Evolutionary conservation across 2,888 invertebrate genomes (phyloP).

Genomic region (Cerastis leucographa): DNA sequence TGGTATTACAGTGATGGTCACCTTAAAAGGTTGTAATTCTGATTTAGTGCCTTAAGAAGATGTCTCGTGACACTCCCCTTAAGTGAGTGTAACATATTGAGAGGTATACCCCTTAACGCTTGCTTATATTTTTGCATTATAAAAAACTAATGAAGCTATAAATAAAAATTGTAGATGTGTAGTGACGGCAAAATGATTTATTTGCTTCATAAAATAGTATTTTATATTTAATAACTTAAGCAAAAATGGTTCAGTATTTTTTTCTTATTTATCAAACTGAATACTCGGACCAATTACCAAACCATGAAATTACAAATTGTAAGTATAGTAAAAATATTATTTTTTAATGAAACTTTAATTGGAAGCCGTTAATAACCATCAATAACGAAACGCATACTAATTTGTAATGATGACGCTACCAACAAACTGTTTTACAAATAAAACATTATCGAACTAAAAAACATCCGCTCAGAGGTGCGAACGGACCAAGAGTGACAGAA

Average conservation of each 20-base stretch:
- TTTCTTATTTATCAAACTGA: slow-evolving; percentile 5
- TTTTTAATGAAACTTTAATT: slow-evolving; percentile 31
- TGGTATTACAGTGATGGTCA: slow-evolving; percentile 70
- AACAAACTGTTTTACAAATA: slow-evolving; percentile 32
- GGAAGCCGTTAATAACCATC: slow-evolving; percentile 12
- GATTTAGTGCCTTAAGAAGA: slow-evolving; percentile 81
- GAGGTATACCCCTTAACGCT: slow-evolving; percentile 46
- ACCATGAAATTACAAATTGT: background rate
- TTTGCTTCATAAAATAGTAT: slow-evolving; percentile 25
- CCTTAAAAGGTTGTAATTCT: slow-evolving; percentile 79
- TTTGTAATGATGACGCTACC: slow-evolving; percentile 1
- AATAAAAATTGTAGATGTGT: slow-evolving; percentile 42
- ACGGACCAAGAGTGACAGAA: slow-evolving; percentile 78
- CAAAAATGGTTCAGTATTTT: background rate
- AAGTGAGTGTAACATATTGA: slow-evolving; percentile 51
- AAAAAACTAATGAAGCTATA: slow-evolving; percentile 56
- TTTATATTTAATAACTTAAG: slow-evolving; percentile 23
- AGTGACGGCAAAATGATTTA: slow-evolving; percentile 47
- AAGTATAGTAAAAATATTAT: background rate
- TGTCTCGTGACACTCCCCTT: slow-evolving; percentile 69
- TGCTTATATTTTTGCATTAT: slow-evolving; percentile 28
- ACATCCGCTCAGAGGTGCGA: slow-evolving; percentile 54
- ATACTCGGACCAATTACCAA: slow-evolving; percentile 3
- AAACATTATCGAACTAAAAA: slow-evolving; percentile 50
- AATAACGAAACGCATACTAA: slow-evolving; percentile 30